Percentiles rank a stretch among this genome's conserved stretches.
phyloP scores from a whole-genome alignment of 1,140 invertebrate species.

The Bombus waltoni region DNA sequence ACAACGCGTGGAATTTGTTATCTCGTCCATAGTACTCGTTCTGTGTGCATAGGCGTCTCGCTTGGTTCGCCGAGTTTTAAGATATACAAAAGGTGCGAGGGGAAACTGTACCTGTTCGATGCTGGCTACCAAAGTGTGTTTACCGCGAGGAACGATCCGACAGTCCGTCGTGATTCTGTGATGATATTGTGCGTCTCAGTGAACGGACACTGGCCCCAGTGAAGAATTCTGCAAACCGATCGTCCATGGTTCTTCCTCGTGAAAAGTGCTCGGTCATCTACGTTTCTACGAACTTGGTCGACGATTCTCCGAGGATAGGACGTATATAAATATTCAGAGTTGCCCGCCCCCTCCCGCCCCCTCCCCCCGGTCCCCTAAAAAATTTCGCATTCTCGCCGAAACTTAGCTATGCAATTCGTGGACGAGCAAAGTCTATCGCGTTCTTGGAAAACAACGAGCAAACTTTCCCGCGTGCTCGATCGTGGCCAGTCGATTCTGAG shows the following conservation, averaged over 20 bases:
- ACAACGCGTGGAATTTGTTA: background rate
- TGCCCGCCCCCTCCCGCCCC: too few species aligned
- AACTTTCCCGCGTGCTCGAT: too few species aligned
- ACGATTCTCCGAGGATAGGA: background rate
- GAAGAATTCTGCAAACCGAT: background rate
- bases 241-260: background rate
- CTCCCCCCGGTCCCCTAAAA: too few species aligned
- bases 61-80: background rate
- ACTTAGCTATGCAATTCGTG: constrained; percentile 13
- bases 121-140: background rate
- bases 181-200: constrained; percentile 9
- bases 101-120: background rate
- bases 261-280: background rate
- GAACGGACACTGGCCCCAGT: background rate
- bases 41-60: background rate
- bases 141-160: background rate
- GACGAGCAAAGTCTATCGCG: background rate
- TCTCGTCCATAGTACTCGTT: background rate
- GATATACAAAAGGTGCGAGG: background rate
- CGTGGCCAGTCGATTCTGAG: background rate
- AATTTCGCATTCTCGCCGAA: too few species aligned
- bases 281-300: background rate
- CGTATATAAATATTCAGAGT: background rate
- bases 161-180: background rate
- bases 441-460: background rate